These are phyloP conservation scores for Eupithecia centaureata DNA, from an alignment of 2,888 invertebrate genomes.

Conservation along the genomic window DNA sequence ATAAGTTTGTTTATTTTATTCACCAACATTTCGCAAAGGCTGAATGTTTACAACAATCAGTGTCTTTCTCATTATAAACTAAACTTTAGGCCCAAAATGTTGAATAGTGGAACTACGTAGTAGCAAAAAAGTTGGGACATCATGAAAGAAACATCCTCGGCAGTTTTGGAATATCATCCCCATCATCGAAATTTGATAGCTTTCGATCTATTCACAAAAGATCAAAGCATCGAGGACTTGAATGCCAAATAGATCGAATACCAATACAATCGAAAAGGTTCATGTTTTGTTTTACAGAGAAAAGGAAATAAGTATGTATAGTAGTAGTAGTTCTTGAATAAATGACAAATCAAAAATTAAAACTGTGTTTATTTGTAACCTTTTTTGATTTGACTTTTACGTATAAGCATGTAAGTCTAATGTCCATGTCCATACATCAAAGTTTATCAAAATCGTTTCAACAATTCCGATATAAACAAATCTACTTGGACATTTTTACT, in stretches of 20 bases:
- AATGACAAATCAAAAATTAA: background rate
- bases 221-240: background rate
- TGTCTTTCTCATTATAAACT: background rate
- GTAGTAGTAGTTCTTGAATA: background rate
- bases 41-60: too few species aligned
- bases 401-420: too few species aligned
- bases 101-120: background rate
- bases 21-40: background rate
- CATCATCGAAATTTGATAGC: background rate
- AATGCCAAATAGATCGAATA: slow-evolving; percentile 1
- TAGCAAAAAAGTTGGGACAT: background rate
- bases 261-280: slow-evolving; percentile 1
- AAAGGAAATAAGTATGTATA: background rate
- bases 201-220: background rate
- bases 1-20: too few species aligned
- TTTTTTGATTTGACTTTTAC: background rate
- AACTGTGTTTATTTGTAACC: background rate
- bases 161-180: background rate
- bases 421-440: background rate
- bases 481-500: background rate
- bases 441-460: background rate
- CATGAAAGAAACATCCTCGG: background rate
- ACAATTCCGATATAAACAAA: background rate
- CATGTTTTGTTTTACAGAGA: background rate
- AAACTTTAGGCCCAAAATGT: background rate